phyloP scores from a whole-genome alignment of 2,888 invertebrate species.

The Platynereis dumerilii region DNA sequence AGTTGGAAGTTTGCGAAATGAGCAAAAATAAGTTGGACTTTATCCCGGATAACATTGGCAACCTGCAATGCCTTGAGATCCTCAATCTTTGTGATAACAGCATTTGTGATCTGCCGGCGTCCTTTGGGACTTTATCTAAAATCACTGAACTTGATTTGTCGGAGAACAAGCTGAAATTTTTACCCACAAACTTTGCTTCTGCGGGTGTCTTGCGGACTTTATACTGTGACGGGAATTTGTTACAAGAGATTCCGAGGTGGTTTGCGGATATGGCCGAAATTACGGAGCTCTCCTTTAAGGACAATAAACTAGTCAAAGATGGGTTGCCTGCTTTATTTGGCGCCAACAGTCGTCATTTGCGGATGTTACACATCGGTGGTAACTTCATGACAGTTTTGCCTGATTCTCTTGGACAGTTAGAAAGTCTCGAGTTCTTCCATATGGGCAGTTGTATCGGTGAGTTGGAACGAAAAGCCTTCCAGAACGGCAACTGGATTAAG shows the following conservation, averaged over 20 bases:
- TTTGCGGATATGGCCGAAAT: conserved; percentile 14
- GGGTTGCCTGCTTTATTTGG: conserved; percentile 15
- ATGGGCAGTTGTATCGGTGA: conserved; percentile 53
- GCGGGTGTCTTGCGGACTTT: conserved; percentile 4
- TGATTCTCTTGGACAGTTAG: conserved; percentile 44
- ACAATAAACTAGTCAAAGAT: conserved; percentile 14
- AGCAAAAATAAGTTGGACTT: background rate
- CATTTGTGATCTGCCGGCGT: conserved; percentile 12
- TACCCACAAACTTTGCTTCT: conserved; percentile 6
- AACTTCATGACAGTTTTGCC: conserved; percentile 50
- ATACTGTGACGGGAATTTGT: conserved; percentile 2
- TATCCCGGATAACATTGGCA: background rate
- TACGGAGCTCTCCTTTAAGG: conserved; percentile 10
- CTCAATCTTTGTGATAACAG: conserved; percentile 21
- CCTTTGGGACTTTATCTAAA: conserved; percentile 11
- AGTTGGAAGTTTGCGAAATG: conserved; percentile 2
- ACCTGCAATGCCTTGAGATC: background rate
- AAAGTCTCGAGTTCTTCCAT: conserved; percentile 44
- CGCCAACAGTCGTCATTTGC: conserved; percentile 5
- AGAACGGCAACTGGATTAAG: conserved; percentile 55
- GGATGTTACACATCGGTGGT: conserved; percentile 40
- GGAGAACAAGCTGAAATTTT: conserved; percentile 9
- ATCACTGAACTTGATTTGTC: conserved; percentile 22
- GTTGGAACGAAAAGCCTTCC: conserved; percentile 49
- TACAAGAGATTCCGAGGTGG: conserved; percentile 10